Evolutionary conservation across 2,113 vertebrate genomes (phyloP), one percentile per base, ranked within the genome.

Genomic region (Aramus guarauna): DNA sequence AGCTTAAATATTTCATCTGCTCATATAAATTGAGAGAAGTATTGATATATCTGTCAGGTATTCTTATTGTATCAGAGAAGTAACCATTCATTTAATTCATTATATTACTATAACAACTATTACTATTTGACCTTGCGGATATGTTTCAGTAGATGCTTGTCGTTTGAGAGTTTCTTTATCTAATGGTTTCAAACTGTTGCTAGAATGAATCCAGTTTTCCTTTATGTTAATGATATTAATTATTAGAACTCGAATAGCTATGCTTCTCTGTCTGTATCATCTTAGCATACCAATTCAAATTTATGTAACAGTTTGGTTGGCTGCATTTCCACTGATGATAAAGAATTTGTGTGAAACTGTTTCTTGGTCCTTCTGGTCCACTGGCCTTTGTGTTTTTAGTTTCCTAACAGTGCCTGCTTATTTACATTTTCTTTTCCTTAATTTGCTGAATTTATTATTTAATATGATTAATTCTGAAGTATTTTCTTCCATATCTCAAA

Each of bases 21-120:
- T 95, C 37, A 58, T 45, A 93, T 47, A 76, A 95, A 62, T 6
- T 62, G 66, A 85, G 45, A 79, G 52, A 77, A 83, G 47, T 88
- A 84, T 75, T 93, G 80, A 73, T 95, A 81, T 84, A 53, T 76
- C 85, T 93, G 36, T 77, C 73, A 91, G 66, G 30, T 74, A 66
- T 60, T 80, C 43, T 82, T 88, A 78, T 66, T 82, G 41, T 72
- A 95, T 93, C 23, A 50, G 75, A 93, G 74, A 94, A 94, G 90
- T 85, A 91, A 77, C 30, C 20, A 58, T 85, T 93, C 80, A 92
- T 94, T 92, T 92, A 80, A 64, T 94, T 93, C 43, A 58, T 93
- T 72, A 29, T 82, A 75, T 76, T 77, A 78, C 72, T 95, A 22
- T 69, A 87, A 76, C 52, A 92, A 76, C 67, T 88, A 85, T 63